Base-by-base conservation (phyloP, 2,113 vertebrate genomes). In the Hymenochirus boettgeri region DNA sequence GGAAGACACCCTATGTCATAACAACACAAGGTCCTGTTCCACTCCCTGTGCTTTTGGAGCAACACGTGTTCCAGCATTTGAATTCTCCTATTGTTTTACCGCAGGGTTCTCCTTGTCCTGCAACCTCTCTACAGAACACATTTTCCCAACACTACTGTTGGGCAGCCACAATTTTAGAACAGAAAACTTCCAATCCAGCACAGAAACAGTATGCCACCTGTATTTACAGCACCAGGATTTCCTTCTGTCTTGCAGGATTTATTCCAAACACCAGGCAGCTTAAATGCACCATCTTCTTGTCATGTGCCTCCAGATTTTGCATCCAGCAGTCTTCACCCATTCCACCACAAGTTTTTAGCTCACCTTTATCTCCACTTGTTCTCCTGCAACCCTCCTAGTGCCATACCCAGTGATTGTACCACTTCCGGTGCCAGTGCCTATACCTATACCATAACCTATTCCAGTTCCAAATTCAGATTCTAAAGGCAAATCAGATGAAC, bases 331-430 rank as follows among this genome's bases (percentile, higher is more conserved):
- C 83, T 88, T 54, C 82, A 87, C 57, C 62, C 79, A 71, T 85
- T 21, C 89, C 92, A 0, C 89, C 91, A 0, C 89, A 90, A 50
- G 80, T 90, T 54, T 96, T 96, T 74, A 79, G 82, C 59, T n/a
- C 93, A 2, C 89, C 93, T 1, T 80, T 97, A 50, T 88, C 92
- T 2, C 91, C 95, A 0, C 72, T 96, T 50, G 93, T 97, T 18
- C 96, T 1, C 96, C 96, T 0, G 91, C 96, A 29, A 97, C 95
- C 0, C 86, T 98, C 15, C 80, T 97, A 15, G 96, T 98, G 22
- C 96, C 96, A 31, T 97, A 96, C 70, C 96, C 96, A 0, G 90
- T 98, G 64, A 93, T 97, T 2, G 93, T 97, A 35, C 96, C 96
- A 2, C 77, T 98, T 70, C 95, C 96, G 0, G 93, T 98, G 31